Base-by-base conservation (phyloP, 2,888 invertebrate species). In the Agriotes lineatus region DNA sequence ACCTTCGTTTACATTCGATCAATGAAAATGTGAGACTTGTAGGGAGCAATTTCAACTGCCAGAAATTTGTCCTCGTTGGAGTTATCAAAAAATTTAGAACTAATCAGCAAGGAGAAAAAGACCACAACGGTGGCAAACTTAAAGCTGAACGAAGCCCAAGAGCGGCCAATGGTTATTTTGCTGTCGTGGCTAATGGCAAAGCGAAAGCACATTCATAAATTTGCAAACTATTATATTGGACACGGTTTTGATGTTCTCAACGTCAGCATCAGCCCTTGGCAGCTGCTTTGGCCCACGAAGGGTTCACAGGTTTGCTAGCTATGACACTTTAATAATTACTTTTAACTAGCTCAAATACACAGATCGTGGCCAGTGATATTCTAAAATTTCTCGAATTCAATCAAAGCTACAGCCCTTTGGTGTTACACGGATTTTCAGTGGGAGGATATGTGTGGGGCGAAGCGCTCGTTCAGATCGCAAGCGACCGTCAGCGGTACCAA, bases 391-490 rank as follows among this genome's bases (percentile, higher is more conserved):
- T 96, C 80, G 87, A 90, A 22, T 86, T 87, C 57, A 93, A 94
- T 78, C 86, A 88, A 48, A 81, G 84, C 60, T 90, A 90, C 63
- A 86, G 90, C 19, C 92, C 93, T 1, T 84, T 95, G 69, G 85
- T 95, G 33, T 82, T 96, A 35, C 96, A 97, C 83, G 96, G 96
- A 1, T 96, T 96, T 85, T 96, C 96, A 0, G 95, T 96, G 0
- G 96, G 92, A 1, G 96, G 92, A 0, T 96, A 96, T 83, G 85
- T 96, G 77, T 94, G 93, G 90, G 94, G 95, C 16, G 96, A 97
- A 84, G 89, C 91, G 64, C 87, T 93, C 75, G 86, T 92, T 52
- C 83, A 88, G 63, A 87, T 87, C 73, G 86, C 88, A 3, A 84
- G 86, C n/a, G 87, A 90, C 72, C 76, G 79, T 33, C 78, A 83